These are phyloP conservation scores for Xerus inauris DNA, from an alignment of 2,113 vertebrate genomes.

Conservation along the genomic window DNA sequence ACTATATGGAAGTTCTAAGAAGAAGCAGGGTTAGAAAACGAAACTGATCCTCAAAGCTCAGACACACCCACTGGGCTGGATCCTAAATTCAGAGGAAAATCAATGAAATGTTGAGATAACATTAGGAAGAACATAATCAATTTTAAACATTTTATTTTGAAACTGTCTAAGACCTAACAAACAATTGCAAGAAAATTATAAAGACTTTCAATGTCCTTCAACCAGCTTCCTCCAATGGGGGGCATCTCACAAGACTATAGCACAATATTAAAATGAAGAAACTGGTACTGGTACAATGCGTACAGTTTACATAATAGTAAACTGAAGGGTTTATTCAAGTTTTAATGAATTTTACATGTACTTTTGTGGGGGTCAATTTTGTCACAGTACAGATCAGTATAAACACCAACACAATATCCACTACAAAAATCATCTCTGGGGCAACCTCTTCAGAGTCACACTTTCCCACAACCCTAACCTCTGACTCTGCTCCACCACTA, in stretches of 20 bases:
- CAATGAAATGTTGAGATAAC: not conserved
- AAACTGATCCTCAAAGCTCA: not conserved
- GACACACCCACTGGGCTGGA: not conserved
- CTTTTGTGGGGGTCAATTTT: not conserved
- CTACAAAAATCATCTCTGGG: not conserved
- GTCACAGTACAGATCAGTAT: not conserved
- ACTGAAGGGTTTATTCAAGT: not conserved
- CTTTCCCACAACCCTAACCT: not conserved
- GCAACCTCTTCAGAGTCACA: not conserved
- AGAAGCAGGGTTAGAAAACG: not conserved
- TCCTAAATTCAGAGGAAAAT: not conserved
- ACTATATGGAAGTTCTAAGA: not conserved
- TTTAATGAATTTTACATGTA: not conserved
- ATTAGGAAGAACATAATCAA: not conserved
- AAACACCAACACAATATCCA: not conserved
- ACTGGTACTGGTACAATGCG: not conserved
- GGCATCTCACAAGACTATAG: not conserved
- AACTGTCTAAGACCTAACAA: not conserved
- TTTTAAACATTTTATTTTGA: not conserved
- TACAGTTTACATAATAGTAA: too few relatives aligned
- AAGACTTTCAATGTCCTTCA: not conserved
- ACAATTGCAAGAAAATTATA: not conserved
- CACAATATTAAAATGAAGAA: not conserved
- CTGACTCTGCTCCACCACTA: too few relatives aligned
- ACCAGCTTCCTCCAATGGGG: not conserved